Base-by-base conservation (phyloP, 2,113 vertebrate genomes). In the Sylvilagus bachmani region DNA sequence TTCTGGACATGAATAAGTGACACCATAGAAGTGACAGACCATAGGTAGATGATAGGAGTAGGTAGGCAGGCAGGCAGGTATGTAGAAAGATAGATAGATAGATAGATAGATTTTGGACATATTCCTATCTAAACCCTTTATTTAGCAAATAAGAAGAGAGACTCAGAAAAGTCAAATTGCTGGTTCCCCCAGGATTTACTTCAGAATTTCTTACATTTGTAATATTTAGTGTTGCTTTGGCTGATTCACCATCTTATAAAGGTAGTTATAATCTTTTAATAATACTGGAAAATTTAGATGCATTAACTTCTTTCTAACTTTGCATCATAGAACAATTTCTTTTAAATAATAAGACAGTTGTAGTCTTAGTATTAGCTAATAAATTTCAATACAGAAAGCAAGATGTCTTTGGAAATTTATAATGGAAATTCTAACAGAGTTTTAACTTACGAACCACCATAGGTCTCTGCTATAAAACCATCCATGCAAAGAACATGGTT, bases 391-490 rank as follows among this genome's bases (percentile, higher is more conserved):
- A 31, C 25, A 89, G 33, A 70, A 17, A 96, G 67, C 2, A 69
- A 61, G 27, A 78, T 12, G 29, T 5, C 31, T 95, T 92, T 83
- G 61, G 51, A 93, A 88, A 90, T 89, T 74, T 86, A n/a, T 73
- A 93, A 92, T 44, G 62, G 44, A 88, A 61, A 82, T 69, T 92
- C 67, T 62, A 87, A 78, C 10, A 58, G 70, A 84, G 58, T 83
- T 94, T 93, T 90, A 94, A 93, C 49, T 80, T 90, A 79, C 33
- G 67, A 89, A 70, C 51, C 22, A 64, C 14, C 44, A 25, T 85
- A n/a, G 80, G 19, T 74, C 58, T 73, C n/a, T 62, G 61, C 74
- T 96, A 49, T 95, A 96, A 96, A 96, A 83, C 2, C 25, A 96
- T 44, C n/a, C 19, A 93, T 86, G 78, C 73, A 85, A 93, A 94